phyloP scores from a whole-genome alignment of 1,140 invertebrate species.

The Lordiphosa clarofinis region DNA sequence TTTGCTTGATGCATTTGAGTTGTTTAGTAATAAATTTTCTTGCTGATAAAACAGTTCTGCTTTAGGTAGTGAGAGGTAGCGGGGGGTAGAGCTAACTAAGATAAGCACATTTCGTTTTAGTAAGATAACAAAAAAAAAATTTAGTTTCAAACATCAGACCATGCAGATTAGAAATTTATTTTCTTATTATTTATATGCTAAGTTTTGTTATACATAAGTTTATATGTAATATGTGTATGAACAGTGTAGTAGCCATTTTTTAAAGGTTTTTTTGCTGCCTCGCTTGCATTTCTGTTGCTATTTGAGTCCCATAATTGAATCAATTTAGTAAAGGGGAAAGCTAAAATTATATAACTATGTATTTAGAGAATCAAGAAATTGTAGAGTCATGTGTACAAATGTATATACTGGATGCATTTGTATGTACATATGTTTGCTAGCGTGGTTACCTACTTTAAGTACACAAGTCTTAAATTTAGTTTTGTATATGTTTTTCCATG shows the following conservation, averaged over 20 bases:
- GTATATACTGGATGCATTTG: too few relatives aligned
- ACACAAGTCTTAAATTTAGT: too few relatives aligned
- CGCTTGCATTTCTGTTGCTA: slow-evolving; percentile 7
- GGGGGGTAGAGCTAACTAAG: slow-evolving; percentile 12
- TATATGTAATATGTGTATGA: slow-evolving; percentile 3
- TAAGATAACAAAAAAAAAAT: slow-evolving; percentile 25
- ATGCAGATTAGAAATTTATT: slow-evolving; percentile 4
- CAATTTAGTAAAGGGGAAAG: not conserved
- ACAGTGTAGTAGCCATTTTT: too few relatives aligned
- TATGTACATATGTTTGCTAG: too few relatives aligned
- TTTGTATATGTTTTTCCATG: too few relatives aligned
- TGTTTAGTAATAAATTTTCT: slow-evolving; percentile 4
- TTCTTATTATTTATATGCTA: too few relatives aligned
- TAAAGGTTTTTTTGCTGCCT: slow-evolving; percentile 1
- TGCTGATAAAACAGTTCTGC: slow-evolving; percentile 22
- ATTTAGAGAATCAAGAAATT: not conserved
- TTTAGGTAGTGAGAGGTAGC: slow-evolving; percentile 7
- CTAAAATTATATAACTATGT: slow-evolving; percentile 37
- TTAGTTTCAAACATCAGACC: slow-evolving; percentile 16
- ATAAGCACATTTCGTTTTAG: slow-evolving; percentile 42
- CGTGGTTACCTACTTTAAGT: too few relatives aligned
- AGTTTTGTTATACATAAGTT: not conserved
- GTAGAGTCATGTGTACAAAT: too few relatives aligned
- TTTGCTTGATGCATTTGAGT: not conserved
- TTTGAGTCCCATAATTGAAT: slow-evolving; percentile 8